phyloP scores from a whole-genome alignment of 1,140 invertebrate species.

The Drosophila gunungcola region DNA sequence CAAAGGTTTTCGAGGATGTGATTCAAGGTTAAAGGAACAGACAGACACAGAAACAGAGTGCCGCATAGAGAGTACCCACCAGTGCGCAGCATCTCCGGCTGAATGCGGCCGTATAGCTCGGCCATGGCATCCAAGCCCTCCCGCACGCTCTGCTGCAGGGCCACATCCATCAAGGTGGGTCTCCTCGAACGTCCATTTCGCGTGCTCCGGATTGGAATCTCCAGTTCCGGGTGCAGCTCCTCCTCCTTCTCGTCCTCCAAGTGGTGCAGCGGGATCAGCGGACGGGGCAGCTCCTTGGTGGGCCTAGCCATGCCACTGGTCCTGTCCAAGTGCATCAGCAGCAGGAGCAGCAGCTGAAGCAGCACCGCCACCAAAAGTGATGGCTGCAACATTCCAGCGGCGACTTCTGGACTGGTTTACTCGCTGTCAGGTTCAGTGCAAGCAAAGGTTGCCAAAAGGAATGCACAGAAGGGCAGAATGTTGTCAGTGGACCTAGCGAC shows the following conservation, averaged over 20 bases:
- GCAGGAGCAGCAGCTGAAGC: not conserved
- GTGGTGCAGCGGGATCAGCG: slow-evolving; percentile 24
- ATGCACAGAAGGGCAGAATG: not conserved
- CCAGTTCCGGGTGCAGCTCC: slow-evolving; percentile 7
- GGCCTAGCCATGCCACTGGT: slow-evolving; percentile 38
- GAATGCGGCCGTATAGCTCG: slow-evolving; percentile 73
- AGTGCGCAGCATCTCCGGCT: slow-evolving; percentile 80
- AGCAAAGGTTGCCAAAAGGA: slow-evolving; percentile 1
- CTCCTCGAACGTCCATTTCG: slow-evolving; percentile 62
- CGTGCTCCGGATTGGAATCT: slow-evolving; percentile 19
- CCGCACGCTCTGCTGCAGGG: slow-evolving; percentile 74
- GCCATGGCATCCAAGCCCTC: slow-evolving; percentile 82
- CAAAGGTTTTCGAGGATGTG: slow-evolving; percentile 10
- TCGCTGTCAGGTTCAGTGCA: slow-evolving; percentile 22
- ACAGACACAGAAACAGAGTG: too few relatives aligned
- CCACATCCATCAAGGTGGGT: slow-evolving; percentile 77
- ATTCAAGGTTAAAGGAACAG: slow-evolving; percentile 14
- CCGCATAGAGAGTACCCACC: slow-evolving; percentile 53
- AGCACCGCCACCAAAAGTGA: slow-evolving; percentile 20
- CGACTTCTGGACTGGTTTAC: slow-evolving; percentile 42
- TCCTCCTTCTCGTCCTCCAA: slow-evolving; percentile 11
- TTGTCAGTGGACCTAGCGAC: not conserved
- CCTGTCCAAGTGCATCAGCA: slow-evolving; percentile 21
- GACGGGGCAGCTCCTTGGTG: slow-evolving; percentile 60
- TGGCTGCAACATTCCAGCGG: slow-evolving; percentile 54